Base-by-base conservation (phyloP, 2,888 invertebrate species). In the Tethea ocularis region DNA sequence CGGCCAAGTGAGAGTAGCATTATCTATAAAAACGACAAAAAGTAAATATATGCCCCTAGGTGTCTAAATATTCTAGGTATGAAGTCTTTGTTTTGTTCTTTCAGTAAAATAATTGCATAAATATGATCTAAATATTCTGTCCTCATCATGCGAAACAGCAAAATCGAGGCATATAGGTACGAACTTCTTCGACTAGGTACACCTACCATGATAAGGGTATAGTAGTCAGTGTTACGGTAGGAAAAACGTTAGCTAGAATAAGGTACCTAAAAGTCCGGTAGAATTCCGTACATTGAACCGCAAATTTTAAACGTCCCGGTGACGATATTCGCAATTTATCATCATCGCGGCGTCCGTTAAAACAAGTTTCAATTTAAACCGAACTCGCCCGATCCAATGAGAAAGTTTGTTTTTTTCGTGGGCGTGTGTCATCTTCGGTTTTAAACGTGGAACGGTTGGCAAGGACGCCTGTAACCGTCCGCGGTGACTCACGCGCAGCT, bases 401-500 rank as follows among this genome's bases (percentile, higher is more conserved):
- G 78, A 84, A 78, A 81, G 77, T 75, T 72, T 63, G 62, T 69
- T 77, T 80, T 68, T 71, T 77, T 75, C 11, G 77, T 70, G 71
- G 67, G 72, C 72, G 76, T 80, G 82, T 82, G 83, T 84, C 83
- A 83, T 84, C 78, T 65, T 63, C 66, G 52, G 26, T 60, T 66
- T 69, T 66, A 56, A 72, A 71, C 66, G 36, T 66, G 69, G 60
- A 60, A 58, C 70, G 69, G 75, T 69, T 71, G 36, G 64, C 82
- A 85, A 86, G 84, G 86, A 74, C 86, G 73, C 66, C 61, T 68
- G 67, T 74, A 75, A 77, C 82, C 77, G 80, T 71, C 68, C 6
- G 68, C 59, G 57, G 62, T 88, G 89, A 89, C 70, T 83, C 83
- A 82, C 64, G 57, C 68, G 62, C 71, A 68, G 60, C 7, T 10